Percentiles rank a stretch among this genome's conserved stretches.
Evolutionary conservation across 1,140 invertebrate genomes (phyloP).

Genomic region (Onthophagus taurus): DNA sequence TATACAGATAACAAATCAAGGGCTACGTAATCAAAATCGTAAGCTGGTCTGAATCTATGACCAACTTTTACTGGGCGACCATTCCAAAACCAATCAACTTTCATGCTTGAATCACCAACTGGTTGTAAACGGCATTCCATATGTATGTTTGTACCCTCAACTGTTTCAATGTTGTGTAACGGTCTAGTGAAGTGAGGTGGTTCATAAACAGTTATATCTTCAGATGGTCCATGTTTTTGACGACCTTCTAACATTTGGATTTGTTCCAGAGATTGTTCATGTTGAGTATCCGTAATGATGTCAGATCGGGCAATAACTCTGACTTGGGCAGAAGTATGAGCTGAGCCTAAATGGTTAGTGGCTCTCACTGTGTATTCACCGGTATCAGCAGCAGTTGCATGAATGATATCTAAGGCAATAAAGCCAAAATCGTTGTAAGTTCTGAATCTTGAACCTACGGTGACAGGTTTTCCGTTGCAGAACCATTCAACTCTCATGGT

Average conservation of each 20-base stretch:
- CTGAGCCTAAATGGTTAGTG: slow-evolving; percentile 85
- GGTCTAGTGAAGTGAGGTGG: slow-evolving; percentile 79
- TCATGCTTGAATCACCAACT: slow-evolving; percentile 90
- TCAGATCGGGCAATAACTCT: slow-evolving; percentile 73
- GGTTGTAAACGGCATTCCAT: slow-evolving; percentile 88
- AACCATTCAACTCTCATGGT: slow-evolving; percentile 94
- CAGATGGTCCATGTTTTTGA: slow-evolving; percentile 60
- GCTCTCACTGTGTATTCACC: slow-evolving; percentile 88
- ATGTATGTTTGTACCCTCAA: slow-evolving; percentile 88
- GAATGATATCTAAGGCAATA: slow-evolving; percentile 82
- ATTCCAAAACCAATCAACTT: slow-evolving; percentile 95
- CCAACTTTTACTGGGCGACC: slow-evolving; percentile 79
- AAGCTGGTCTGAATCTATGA: slow-evolving; percentile 88
- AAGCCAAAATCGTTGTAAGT: slow-evolving; percentile 95
- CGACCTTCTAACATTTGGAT: slow-evolving; percentile 89
- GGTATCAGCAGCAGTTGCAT: slow-evolving; percentile 77
- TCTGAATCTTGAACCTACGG: slow-evolving; percentile 81
- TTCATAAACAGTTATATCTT: slow-evolving; percentile 71
- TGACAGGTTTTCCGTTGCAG: slow-evolving; percentile 80
- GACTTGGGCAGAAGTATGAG: slow-evolving; percentile 83
- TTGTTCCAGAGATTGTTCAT: slow-evolving; percentile 89
- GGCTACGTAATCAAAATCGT: slow-evolving; percentile 97
- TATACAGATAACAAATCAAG: slow-evolving; percentile 93
- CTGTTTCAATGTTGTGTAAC: slow-evolving; percentile 81
- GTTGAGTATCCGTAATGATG: slow-evolving; percentile 86